A percentile compares a stretch with the other conserved stretches of the same genome.
These are phyloP conservation scores for Himalopsyche anomala DNA, from an alignment of 2,888 invertebrate species.

Conservation along the genomic window DNA sequence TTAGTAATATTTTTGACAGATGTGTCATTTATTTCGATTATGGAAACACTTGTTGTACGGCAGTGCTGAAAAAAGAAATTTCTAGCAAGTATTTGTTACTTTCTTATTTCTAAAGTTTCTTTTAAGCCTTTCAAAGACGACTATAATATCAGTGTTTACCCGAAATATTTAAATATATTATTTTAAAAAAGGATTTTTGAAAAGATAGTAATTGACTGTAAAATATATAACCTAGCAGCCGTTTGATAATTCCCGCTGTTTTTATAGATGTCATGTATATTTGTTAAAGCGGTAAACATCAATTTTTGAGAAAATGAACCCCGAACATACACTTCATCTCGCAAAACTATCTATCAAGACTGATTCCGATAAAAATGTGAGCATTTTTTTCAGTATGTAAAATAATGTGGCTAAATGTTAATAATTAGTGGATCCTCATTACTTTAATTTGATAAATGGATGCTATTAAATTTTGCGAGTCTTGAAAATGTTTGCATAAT, in stretches of 20 bases:
- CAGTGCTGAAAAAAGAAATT: too few species aligned
- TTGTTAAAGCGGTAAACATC: neutral
- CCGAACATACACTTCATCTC: neutral
- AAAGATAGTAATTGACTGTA: neutral
- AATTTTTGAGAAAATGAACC: neutral
- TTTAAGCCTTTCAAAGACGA: neutral
- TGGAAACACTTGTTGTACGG: neutral
- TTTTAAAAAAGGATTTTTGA: neutral
- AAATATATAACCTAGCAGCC: neutral
- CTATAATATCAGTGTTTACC: neutral
- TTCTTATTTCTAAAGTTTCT: neutral
- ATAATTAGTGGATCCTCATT: too few species aligned
- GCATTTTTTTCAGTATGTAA: neutral
- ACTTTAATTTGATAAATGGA: too few species aligned
- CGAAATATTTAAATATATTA: neutral
- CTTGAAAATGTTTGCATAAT: too few species aligned
- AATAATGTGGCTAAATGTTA: too few species aligned
- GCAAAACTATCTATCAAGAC: neutral
- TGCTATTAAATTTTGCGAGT: too few species aligned
- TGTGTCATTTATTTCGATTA: slow-evolving; percentile 28
- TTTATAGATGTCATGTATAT: neutral
- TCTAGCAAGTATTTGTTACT: neutral
- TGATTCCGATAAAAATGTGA: neutral
- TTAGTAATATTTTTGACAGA: slow-evolving; percentile 51
- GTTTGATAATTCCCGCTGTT: neutral